Evolutionary conservation across 2,113 vertebrate species (phyloP).

Genomic region (Ptychochromis oligacanthus): DNA sequence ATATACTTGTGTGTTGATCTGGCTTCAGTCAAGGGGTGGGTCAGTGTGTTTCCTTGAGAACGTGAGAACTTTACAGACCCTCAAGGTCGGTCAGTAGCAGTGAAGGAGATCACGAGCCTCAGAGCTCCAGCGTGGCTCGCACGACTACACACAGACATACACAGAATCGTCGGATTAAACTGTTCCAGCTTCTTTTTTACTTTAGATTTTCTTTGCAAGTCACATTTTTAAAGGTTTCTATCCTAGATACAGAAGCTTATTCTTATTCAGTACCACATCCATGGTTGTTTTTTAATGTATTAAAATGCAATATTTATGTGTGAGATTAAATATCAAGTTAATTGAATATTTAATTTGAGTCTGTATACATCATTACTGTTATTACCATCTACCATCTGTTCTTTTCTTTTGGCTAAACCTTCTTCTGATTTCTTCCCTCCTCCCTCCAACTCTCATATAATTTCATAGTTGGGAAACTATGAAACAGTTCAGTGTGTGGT

Average conservation of each 20-base stretch:
- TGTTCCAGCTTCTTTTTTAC: neutral
- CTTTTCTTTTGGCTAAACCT: neutral
- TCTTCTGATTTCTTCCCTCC: neutral
- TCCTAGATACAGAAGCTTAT: neutral
- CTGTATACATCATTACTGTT: slow-evolving; percentile 5
- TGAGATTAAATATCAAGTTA: slow-evolving; percentile 11
- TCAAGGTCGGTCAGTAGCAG: slow-evolving; percentile 68
- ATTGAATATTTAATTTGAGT: neutral
- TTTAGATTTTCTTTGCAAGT: neutral
- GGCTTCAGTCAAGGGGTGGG: slow-evolving; percentile 35
- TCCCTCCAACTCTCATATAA: slow-evolving; percentile 33
- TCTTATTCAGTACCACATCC: neutral
- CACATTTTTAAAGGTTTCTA: neutral
- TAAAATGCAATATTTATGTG: neutral
- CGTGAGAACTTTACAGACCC: slow-evolving; percentile 78
- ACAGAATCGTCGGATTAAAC: neutral
- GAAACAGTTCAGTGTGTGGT: slow-evolving; percentile 63
- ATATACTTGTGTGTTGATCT: slow-evolving; percentile 30
- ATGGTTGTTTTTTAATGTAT: neutral
- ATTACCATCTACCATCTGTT: neutral
- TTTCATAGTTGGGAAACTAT: slow-evolving; percentile 65
- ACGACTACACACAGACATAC: neutral
- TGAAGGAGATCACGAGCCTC: slow-evolving; percentile 40
- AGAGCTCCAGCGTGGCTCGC: slow-evolving; percentile 31
- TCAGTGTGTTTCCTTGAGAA: slow-evolving; percentile 62